Percentiles rank a stretch among this genome's conserved stretches.
phyloP scores from a whole-genome alignment of 2,888 invertebrate species.

The Siphonodentalium dalli region DNA sequence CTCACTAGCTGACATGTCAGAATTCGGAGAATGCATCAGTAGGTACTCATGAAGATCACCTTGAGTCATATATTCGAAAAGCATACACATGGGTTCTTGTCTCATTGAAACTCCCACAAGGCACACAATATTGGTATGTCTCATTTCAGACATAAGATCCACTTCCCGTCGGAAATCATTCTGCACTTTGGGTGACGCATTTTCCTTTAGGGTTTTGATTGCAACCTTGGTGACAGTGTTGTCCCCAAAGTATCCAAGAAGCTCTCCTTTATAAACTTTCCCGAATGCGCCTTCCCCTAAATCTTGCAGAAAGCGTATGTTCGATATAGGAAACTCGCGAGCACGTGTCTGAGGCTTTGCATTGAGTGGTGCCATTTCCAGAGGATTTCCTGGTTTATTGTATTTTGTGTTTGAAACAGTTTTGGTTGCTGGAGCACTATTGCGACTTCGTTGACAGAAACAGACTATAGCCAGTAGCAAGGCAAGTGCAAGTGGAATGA shows the following conservation, averaged over 20 bases:
- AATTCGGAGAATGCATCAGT: slow-evolving; percentile 83
- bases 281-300: slow-evolving; percentile 81
- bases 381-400: slow-evolving; percentile 35
- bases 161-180: slow-evolving; percentile 93
- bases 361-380: slow-evolving; percentile 56
- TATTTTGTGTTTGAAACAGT: slow-evolving; percentile 24
- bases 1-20: slow-evolving; percentile 68
- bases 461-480: slow-evolving; percentile 58
- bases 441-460: slow-evolving; percentile 51
- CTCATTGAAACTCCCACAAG: slow-evolving; percentile 89
- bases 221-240: slow-evolving; percentile 76
- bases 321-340: slow-evolving; percentile 84
- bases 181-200: slow-evolving; percentile 88
- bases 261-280: slow-evolving; percentile 96
- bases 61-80: slow-evolving; percentile 95
- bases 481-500: slow-evolving; percentile 57
- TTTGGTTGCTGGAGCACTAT: slow-evolving; percentile 27
- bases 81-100: slow-evolving; percentile 88
- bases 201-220: slow-evolving; percentile 92
- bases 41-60: slow-evolving; percentile 97
- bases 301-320: slow-evolving; percentile 68
- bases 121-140: slow-evolving; percentile 95
- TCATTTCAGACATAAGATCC: slow-evolving; percentile 90
- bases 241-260: slow-evolving; percentile 68
- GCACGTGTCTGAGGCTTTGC: slow-evolving; percentile 70